Base-by-base conservation (phyloP, 2,888 invertebrate genomes). In the Odontocolon sp. region DNA sequence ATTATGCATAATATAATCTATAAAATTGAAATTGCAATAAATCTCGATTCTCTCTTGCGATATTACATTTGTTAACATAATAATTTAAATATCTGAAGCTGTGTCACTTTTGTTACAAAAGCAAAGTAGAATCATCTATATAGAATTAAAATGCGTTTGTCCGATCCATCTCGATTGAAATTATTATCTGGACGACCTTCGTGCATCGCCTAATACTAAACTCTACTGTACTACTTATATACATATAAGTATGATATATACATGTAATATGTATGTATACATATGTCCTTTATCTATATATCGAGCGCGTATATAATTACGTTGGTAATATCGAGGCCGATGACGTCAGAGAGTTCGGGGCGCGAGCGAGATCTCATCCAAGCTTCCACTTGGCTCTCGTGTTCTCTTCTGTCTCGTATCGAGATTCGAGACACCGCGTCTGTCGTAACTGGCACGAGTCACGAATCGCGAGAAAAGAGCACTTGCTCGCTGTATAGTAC, bases 371-470 rank as follows among this genome's bases (percentile, higher is more conserved):
- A n/a, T n/a, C 21, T 71, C 38, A 16, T 45, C 52, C 42, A 67
- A 57, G 66, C 61, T 61, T 71, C 54, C 66, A 61, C 70, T 76
- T 70, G 76, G 66, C 76, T 70, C 70, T 47, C 38, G 18, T 47
- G 11, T 16, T 47, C 9, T 9, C 56, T 11, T 64, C 33, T n/a
- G n/a, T 36, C 42, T 42, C 16, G 16, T 33, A 31, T 28, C 54
- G 70, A 26, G n/a, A n/a, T 54, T 45, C 70, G 70, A 71, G 76
- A 76, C 76, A 70, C 61, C 76, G 76, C 54, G 70, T 76, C 70
- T 76, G 70, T 70, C 66, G 70, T 70, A 66, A 76, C 67, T 76
- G 70, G 76, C 76, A 76, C 76, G 70, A 61, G 59, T 59, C 38
- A 14, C 66, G 54, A 70, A 59, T 70, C 38, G 66, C 66, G 70